phyloP scores from a whole-genome alignment of 2,797 vertebrate species.

The Gorsachius magnificus region DNA sequence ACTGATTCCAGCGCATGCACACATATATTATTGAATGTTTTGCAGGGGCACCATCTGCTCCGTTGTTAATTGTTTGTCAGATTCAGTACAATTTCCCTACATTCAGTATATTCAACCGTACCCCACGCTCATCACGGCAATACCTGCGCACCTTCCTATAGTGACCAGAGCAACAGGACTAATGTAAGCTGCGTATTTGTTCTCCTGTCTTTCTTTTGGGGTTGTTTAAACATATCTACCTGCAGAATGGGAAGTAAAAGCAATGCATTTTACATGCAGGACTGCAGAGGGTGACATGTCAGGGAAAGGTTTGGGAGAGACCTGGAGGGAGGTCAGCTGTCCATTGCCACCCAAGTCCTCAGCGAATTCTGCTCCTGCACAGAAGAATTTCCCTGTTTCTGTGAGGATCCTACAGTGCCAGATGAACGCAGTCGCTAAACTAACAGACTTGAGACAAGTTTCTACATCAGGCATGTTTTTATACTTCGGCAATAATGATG shows the following conservation, averaged over 20 bases:
- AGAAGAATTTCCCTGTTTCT: neutral
- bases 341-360: neutral
- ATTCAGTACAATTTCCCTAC: neutral
- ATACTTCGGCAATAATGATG: constrained; percentile 64
- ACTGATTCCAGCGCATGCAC: constrained; percentile 7
- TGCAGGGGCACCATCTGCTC: constrained; percentile 51
- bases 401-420: constrained; percentile 1
- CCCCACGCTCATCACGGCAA: fast-evolving
- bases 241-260: neutral
- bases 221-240: neutral
- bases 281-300: neutral
- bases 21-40: constrained; percentile 44
- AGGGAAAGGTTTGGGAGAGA: neutral
- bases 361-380: neutral
- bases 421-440: constrained; percentile 31
- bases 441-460: constrained; percentile 65
- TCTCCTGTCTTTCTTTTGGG: neutral
- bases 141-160: neutral
- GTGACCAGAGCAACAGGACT: neutral
- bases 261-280: neutral
- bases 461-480: constrained; percentile 63
- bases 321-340: neutral
- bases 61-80: neutral
- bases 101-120: neutral
- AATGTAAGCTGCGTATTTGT: fast-evolving